phyloP scores from a whole-genome alignment of 37 sponge, comb jelly and placozoan genomes.

The Dysidea cf. avara region DNA sequence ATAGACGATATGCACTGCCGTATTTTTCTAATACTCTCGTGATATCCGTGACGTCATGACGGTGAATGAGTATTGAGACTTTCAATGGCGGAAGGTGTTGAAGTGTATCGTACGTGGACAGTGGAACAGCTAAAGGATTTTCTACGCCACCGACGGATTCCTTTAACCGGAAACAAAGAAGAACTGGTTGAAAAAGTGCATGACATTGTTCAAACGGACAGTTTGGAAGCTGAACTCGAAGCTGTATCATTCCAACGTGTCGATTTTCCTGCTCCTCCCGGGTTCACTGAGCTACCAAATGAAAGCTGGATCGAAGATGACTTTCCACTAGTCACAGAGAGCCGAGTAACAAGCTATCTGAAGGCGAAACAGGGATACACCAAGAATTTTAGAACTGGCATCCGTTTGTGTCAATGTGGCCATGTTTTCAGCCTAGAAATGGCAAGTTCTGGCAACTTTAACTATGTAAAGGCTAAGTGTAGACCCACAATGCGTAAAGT shows the following conservation, averaged over 20 bases:
- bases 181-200: constrained; percentile 6
- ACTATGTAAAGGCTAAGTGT: constrained; percentile 21
- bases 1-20: too few relatives aligned
- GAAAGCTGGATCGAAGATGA: neutral
- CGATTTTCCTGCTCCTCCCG: neutral
- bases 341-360: neutral
- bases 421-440: constrained; percentile 15
- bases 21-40: too few relatives aligned
- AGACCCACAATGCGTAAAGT: constrained; percentile 26
- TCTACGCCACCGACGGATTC: neutral
- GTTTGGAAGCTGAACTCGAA: constrained; percentile 17
- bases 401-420: constrained; percentile 17
- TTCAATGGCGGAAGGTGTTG: neutral
- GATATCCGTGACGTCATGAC: too few relatives aligned
- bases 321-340: constrained; percentile 8
- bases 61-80: too few relatives aligned
- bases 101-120: constrained; percentile 7
- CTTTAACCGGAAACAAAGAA: constrained; percentile 13
- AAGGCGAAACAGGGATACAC: constrained; percentile 7
- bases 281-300: constrained; percentile 16
- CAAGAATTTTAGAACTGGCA: constrained; percentile 27
- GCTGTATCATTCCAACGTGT: constrained; percentile 17
- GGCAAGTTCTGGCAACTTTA: neutral
- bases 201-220: constrained; percentile 24
- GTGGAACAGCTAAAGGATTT: constrained; percentile 11